These are phyloP conservation scores for Lottia scabra DNA, from an alignment of 2,888 invertebrate species.

Conservation along the genomic window DNA sequence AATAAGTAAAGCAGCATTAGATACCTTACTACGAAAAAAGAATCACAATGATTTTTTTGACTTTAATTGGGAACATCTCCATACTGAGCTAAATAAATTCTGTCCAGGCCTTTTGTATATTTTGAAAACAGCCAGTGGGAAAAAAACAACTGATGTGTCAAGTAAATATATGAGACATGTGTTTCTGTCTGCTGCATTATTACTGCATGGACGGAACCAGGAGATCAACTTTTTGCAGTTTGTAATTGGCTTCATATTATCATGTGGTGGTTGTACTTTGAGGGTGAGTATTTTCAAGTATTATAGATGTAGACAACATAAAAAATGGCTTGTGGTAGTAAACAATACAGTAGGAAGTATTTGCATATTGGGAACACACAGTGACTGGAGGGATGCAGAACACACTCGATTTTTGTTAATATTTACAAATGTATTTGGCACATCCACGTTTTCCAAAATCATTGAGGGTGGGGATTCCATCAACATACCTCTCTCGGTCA, in stretches of 20 bases:
- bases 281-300: background rate
- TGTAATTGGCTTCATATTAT: background rate
- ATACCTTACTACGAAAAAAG: background rate
- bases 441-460: too few relatives aligned
- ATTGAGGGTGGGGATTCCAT: too few relatives aligned
- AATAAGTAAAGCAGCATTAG: background rate
- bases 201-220: background rate
- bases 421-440: too few relatives aligned
- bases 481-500: too few relatives aligned
- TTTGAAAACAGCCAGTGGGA: background rate
- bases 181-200: background rate
- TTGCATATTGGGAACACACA: too few relatives aligned
- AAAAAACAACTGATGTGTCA: background rate
- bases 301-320: too few relatives aligned
- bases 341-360: too few relatives aligned
- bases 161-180: background rate
- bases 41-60: background rate
- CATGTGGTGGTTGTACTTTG: background rate
- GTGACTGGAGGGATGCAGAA: too few relatives aligned
- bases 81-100: background rate
- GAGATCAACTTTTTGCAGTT: background rate
- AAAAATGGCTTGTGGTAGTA: too few relatives aligned
- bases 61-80: background rate
- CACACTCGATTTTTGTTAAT: too few relatives aligned
- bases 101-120: background rate